Conservation (phyloP, 2,113 vertebrate species). For the Collichthys lucidus region DNA sequence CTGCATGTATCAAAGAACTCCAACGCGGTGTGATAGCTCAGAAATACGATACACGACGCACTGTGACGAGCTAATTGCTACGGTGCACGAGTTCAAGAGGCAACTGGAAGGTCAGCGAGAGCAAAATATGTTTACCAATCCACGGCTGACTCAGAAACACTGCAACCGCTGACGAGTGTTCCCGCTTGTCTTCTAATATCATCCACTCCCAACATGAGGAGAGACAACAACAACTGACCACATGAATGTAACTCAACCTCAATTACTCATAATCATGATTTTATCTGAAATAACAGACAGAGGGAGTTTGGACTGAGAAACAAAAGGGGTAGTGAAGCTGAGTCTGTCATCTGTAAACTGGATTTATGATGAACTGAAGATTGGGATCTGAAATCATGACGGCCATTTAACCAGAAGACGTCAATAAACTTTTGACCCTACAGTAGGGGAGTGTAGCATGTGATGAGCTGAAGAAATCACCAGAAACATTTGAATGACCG, state of each 20-base stretch:
- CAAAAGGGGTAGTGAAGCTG: not conserved
- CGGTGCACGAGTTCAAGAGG: slow-evolving; percentile 35
- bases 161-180: slow-evolving; percentile 1
- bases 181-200: slow-evolving; percentile 7
- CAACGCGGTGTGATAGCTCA: slow-evolving; percentile 16
- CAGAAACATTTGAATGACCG: slow-evolving; percentile 19
- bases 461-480: slow-evolving; percentile 18
- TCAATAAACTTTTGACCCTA: slow-evolving; percentile 10
- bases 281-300: not conserved
- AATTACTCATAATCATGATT: not conserved
- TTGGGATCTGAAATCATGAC: not conserved
- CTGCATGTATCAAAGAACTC: not conserved
- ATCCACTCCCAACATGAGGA: not conserved
- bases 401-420: not conserved
- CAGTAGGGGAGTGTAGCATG: not conserved
- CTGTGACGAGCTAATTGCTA: slow-evolving; percentile 50
- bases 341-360: not conserved
- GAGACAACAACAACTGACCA: too few relatives aligned
- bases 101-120: slow-evolving; percentile 45
- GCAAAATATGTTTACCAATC: slow-evolving; percentile 46
- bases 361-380: not conserved
- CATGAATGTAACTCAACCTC: not conserved
- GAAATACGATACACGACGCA: slow-evolving; percentile 17
- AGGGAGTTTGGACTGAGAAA: slow-evolving; percentile 12
- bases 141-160: slow-evolving; percentile 34